Conservation (phyloP, 2,888 invertebrate species). For the Xestia ashworthii region DNA sequence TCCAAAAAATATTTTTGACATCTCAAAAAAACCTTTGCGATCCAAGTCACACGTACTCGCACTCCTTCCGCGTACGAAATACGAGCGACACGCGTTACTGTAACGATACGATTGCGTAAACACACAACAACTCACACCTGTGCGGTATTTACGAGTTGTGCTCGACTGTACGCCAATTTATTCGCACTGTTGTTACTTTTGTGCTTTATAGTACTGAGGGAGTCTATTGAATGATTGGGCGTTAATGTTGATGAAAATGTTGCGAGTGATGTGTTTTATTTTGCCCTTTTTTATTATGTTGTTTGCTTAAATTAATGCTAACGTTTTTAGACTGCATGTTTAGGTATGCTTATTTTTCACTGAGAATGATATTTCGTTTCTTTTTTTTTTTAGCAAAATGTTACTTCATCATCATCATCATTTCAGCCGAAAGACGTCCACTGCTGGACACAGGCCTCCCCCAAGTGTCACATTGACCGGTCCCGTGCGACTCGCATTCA, state of each 20-base stretch:
- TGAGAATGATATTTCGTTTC: not conserved
- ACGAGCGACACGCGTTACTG: slow-evolving; percentile 70
- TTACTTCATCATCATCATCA: too few relatives aligned
- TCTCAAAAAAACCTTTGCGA: slow-evolving; percentile 44
- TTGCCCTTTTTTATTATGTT: not conserved
- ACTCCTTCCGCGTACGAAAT: slow-evolving; percentile 62
- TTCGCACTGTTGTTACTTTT: slow-evolving; percentile 59
- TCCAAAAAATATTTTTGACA: slow-evolving; percentile 17
- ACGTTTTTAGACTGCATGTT: not conserved
- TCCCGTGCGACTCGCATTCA: too few relatives aligned
- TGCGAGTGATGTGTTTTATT: not conserved
- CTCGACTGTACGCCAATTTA: slow-evolving; percentile 62
- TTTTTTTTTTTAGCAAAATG: not conserved
- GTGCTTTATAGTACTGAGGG: slow-evolving; percentile 54
- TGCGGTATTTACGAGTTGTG: slow-evolving; percentile 70
- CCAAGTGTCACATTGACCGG: too few relatives aligned
- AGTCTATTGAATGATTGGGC: slow-evolving; percentile 55
- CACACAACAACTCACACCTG: slow-evolving; percentile 75
- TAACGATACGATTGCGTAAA: slow-evolving; percentile 74
- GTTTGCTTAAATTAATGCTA: not conserved
- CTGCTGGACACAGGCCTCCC: too few relatives aligned
- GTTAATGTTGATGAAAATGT: slow-evolving; percentile 44
- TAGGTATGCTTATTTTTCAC: not conserved
- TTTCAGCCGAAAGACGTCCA: too few relatives aligned
- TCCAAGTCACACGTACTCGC: slow-evolving; percentile 51